These are phyloP conservation scores for Gobio occitaniae DNA, from an alignment of 2,797 vertebrate genomes.

Conservation along the genomic window DNA sequence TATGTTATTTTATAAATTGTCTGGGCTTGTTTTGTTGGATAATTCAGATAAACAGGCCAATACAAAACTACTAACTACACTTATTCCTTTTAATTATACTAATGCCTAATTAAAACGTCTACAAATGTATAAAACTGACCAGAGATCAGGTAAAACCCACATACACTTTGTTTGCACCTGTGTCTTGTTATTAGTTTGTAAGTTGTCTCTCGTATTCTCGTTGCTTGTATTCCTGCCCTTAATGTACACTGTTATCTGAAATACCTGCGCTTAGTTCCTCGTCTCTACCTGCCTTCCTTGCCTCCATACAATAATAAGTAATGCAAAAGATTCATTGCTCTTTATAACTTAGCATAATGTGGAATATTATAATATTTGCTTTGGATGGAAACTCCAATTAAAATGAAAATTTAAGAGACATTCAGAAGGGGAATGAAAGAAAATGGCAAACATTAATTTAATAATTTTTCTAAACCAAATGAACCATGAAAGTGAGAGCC, in stretches of 20 bases:
- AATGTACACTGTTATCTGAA: not conserved
- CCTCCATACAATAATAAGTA: not conserved
- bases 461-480: not conserved
- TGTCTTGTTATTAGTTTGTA: not conserved
- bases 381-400: not conserved
- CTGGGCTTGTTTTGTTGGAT: too few species aligned
- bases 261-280: not conserved
- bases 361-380: not conserved
- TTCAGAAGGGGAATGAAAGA: not conserved
- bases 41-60: too few species aligned
- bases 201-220: not conserved
- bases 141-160: too few species aligned
- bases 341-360: not conserved
- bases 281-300: not conserved
- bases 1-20: too few species aligned
- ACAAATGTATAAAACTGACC: too few species aligned
- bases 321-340: not conserved
- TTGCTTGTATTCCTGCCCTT: not conserved
- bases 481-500: slow-evolving; percentile 22
- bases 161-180: not conserved
- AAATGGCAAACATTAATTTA: not conserved
- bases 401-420: not conserved
- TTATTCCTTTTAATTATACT: too few species aligned
- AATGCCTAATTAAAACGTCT: too few species aligned
- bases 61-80: too few species aligned